Evolutionary conservation across 2,888 invertebrate species (phyloP).

Genomic region (Ptycholaimellus sp.): DNA sequence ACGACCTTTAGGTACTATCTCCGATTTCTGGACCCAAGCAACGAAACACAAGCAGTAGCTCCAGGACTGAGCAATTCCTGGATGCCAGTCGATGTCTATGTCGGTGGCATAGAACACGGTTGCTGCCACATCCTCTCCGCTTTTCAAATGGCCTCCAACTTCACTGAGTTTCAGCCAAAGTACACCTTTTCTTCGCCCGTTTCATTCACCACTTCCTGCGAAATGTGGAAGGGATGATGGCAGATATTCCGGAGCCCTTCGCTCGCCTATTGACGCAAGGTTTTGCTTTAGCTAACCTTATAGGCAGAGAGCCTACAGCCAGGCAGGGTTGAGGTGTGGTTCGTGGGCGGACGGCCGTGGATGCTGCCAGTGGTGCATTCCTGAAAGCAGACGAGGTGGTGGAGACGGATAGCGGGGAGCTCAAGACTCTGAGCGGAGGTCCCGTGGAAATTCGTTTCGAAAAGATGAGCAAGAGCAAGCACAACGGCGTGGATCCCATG

Average conservation of each 20-base stretch:
- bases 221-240: conserved; percentile 35
- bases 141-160: conserved; percentile 1
- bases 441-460: conserved; percentile 57
- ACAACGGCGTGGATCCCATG: conserved; percentile 73
- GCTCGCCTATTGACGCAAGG: not conserved
- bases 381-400: conserved; percentile 41
- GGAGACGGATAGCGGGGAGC: conserved; percentile 14
- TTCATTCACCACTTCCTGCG: conserved; percentile 76
- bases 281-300: not conserved
- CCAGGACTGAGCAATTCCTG: not conserved
- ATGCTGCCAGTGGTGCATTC: conserved; percentile 54
- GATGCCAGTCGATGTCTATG: conserved; percentile 81
- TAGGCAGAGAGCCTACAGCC: not conserved
- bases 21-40: conserved; percentile 58
- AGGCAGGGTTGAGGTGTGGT: conserved; percentile 48
- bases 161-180: conserved; percentile 40
- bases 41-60: conserved; percentile 42
- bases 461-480: conserved; percentile 97
- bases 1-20: conserved; percentile 56
- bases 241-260: not conserved
- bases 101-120: conserved; percentile 89
- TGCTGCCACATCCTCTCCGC: conserved; percentile 2
- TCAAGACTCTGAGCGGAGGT: conserved; percentile 37
- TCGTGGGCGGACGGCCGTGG: conserved; percentile 53
- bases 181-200: conserved; percentile 87